Base-by-base conservation (phyloP, 35 echinoderm and acorn worm species). In the Diadema setosum region DNA sequence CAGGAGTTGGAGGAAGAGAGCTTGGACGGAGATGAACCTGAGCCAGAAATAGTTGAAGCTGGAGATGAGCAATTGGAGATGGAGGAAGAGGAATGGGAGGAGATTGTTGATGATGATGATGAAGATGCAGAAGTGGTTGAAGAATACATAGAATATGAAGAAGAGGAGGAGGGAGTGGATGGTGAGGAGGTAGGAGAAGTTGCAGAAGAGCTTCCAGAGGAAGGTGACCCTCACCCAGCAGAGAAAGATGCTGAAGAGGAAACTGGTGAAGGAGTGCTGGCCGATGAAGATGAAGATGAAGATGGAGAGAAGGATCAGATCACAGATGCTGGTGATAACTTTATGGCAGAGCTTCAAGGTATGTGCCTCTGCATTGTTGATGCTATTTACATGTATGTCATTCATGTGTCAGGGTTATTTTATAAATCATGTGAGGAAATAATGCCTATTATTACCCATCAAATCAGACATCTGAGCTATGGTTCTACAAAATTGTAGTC, bases 91-190 rank as follows among this genome's bases (percentile, higher is more conserved):
- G 33, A 81, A 42, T 67, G 31, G 46, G 70, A 80, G 46, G 39
- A 80, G 60, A 73, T 32, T 46, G 44, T 46, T 12, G 85, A 87
- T 45, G 60, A 42, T 56, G 33, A 81, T 23, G 65, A 45, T 46
- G 86, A 88, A 31, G 67, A 88, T 76, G 86, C 37, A 21, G 74
- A 89, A 82, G 87, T 81, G 36, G 87, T 34, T 15, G 85, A 76
- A 12, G 85, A 78, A 39, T 39, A 61, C 36, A 39, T 75, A 20
- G 85, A 74, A 39, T 56, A 70, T 37, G 70, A 33, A 34, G 49
- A 58, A 3, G 87, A 81, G 18, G 64, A 24, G 29, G 82, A 59
- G 18, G 52, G 50, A n/a, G 48, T 9, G 17, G 82, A 36, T 5
- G 46, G 58, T 61, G 37, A 78, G 37, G 73, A 35, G 0, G 44